Evolutionary conservation across 1,140 invertebrate genomes (phyloP).

Genomic region (Danaus melanippus): DNA sequence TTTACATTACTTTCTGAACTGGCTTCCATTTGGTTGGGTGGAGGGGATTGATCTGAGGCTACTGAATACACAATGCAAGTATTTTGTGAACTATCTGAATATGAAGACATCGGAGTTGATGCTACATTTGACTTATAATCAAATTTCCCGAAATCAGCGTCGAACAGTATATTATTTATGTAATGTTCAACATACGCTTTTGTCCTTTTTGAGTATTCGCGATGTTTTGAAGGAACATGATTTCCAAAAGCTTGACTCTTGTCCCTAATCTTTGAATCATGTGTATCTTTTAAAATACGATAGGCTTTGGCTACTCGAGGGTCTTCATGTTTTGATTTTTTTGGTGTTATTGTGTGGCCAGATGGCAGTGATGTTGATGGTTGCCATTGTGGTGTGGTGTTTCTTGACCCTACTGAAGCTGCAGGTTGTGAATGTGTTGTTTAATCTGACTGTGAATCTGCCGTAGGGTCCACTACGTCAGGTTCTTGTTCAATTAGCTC

Average conservation of each 20-base stretch:
- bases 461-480: constrained; percentile 13
- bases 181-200: constrained; percentile 24
- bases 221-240: constrained; percentile 23
- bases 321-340: constrained; percentile 18
- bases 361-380: constrained; percentile 21
- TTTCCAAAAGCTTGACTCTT: constrained; percentile 27
- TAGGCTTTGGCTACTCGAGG: constrained; percentile 26
- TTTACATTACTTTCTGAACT: constrained; percentile 20
- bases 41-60: constrained; percentile 16
- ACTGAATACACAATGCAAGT: constrained; percentile 15
- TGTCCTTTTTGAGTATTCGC: constrained; percentile 21
- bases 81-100: constrained; percentile 22
- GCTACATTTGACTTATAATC: constrained; percentile 19
- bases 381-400: constrained; percentile 14
- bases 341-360: constrained; percentile 25
- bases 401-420: constrained; percentile 10
- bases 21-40: constrained; percentile 18
- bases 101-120: constrained; percentile 21
- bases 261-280: constrained; percentile 24
- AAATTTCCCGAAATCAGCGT: constrained; percentile 21
- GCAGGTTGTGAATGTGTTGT: constrained; percentile 13
- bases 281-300: constrained; percentile 29
- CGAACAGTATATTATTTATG: constrained; percentile 23
- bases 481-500: constrained; percentile 11
- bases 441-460: constrained; percentile 15